Percentiles rank a stretch among this genome's conserved stretches.
phyloP scores from a whole-genome alignment of 2,888 invertebrate genomes.

The Melanostoma scalare region DNA sequence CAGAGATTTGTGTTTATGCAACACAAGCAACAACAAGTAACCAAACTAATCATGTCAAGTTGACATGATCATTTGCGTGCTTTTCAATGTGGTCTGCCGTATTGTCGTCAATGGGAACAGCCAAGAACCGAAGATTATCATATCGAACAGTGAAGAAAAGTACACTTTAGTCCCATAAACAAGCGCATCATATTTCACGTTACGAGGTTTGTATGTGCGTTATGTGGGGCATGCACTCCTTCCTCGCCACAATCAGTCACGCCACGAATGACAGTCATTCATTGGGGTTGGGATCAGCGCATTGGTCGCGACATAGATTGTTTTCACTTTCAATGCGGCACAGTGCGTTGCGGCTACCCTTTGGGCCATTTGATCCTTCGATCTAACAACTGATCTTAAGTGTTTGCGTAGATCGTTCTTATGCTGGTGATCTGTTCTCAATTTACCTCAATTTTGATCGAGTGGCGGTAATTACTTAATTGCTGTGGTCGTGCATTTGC shows the following conservation, averaged over 20 bases:
- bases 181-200: constrained; percentile 60
- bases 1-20: constrained; percentile 34
- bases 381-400: constrained; percentile 32
- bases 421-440: constrained; percentile 58
- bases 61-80: constrained; percentile 52
- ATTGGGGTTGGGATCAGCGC: constrained; percentile 31
- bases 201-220: constrained; percentile 30
- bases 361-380: constrained; percentile 66
- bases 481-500: constrained; percentile 67
- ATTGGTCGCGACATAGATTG: constrained; percentile 47
- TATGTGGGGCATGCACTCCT: constrained; percentile 60
- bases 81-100: constrained; percentile 53
- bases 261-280: constrained; percentile 48
- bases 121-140: constrained; percentile 27
- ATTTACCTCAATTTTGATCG: constrained; percentile 67
- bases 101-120: constrained; percentile 39
- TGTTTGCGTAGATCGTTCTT: constrained; percentile 28
- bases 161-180: constrained; percentile 19
- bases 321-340: constrained; percentile 41
- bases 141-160: neutral
- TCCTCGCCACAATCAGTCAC: constrained; percentile 57
- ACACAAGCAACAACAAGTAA: constrained; percentile 28
- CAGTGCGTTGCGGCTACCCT: constrained; percentile 57
- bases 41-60: constrained; percentile 60
- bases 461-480: constrained; percentile 72